These are phyloP conservation scores for Pogonus chalceus DNA, from an alignment of 1,140 invertebrate species.

Conservation along the genomic window DNA sequence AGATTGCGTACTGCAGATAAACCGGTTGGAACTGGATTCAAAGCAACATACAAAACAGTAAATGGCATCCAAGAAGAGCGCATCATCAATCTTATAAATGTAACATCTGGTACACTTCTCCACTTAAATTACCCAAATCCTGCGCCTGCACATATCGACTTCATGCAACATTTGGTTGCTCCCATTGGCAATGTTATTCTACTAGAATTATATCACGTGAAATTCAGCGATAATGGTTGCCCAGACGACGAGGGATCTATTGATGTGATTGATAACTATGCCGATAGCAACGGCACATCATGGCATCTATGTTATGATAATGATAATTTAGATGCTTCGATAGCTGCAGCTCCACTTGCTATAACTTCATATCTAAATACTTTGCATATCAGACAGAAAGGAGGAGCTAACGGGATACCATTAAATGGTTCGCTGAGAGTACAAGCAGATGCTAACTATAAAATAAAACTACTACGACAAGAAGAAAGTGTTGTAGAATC, in stretches of 20 bases:
- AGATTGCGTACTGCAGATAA: slow-evolving; percentile 45
- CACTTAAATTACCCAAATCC: slow-evolving; percentile 46
- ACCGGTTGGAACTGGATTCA: slow-evolving; percentile 47
- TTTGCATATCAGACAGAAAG: slow-evolving; percentile 42
- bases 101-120: slow-evolving; percentile 32
- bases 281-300: slow-evolving; percentile 51
- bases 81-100: slow-evolving; percentile 29
- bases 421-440: slow-evolving; percentile 43
- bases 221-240: slow-evolving; percentile 33
- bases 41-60: slow-evolving; percentile 46
- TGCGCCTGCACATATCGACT: slow-evolving; percentile 39
- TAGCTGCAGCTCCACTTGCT: slow-evolving; percentile 38
- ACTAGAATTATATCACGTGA: slow-evolving; percentile 38
- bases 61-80: slow-evolving; percentile 27
- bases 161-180: slow-evolving; percentile 43
- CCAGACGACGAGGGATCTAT: slow-evolving; percentile 37
- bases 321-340: slow-evolving; percentile 23
- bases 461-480: slow-evolving; percentile 45
- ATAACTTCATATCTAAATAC: slow-evolving; percentile 53
- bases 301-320: slow-evolving; percentile 49
- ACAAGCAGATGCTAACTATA: slow-evolving; percentile 43
- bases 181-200: slow-evolving; percentile 47
- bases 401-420: slow-evolving; percentile 33
- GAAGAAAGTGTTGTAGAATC: slow-evolving; percentile 46
- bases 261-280: slow-evolving; percentile 55